Evolutionary conservation across 2,888 invertebrate genomes (phyloP).

Genomic region (Lasioglossum vierecki): DNA sequence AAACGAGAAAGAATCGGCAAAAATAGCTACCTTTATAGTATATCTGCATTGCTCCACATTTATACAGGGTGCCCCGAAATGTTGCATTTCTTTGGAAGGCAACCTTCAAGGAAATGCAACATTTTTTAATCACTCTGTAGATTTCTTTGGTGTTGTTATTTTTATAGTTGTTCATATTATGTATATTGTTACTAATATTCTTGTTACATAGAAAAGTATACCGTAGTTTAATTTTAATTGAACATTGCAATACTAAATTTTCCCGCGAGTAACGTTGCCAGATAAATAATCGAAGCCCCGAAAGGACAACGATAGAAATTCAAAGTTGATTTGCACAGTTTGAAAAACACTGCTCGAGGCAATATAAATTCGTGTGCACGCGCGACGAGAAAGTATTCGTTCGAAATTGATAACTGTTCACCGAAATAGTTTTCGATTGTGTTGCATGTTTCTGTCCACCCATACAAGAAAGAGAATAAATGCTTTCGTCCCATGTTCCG

Average conservation of each 20-base stretch:
- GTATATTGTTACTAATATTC: not conserved
- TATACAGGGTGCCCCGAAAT: no score
- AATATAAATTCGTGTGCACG: not conserved
- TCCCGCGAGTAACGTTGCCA: not conserved
- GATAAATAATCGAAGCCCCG: not conserved
- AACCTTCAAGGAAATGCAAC: no score
- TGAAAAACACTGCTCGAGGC: not conserved
- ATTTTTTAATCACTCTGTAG: no score
- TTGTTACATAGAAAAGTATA: not conserved
- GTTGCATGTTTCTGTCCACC: not conserved
- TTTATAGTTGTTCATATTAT: not conserved
- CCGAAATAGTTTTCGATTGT: not conserved
- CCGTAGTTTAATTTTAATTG: not conserved
- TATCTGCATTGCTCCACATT: no score
- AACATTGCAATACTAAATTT: not conserved
- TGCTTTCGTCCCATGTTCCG: not conserved
- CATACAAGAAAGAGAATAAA: slow-evolving; percentile 4
- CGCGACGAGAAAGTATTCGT: not conserved
- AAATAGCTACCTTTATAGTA: no score
- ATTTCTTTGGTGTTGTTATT: not conserved
- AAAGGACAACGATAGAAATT: not conserved
- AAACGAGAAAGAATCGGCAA: not conserved
- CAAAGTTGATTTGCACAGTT: not conserved
- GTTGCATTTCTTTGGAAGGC: no score
- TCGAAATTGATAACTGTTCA: slow-evolving; percentile 1